phyloP scores from a whole-genome alignment of 2,888 invertebrate species.

The Stenotaenia linearis region DNA sequence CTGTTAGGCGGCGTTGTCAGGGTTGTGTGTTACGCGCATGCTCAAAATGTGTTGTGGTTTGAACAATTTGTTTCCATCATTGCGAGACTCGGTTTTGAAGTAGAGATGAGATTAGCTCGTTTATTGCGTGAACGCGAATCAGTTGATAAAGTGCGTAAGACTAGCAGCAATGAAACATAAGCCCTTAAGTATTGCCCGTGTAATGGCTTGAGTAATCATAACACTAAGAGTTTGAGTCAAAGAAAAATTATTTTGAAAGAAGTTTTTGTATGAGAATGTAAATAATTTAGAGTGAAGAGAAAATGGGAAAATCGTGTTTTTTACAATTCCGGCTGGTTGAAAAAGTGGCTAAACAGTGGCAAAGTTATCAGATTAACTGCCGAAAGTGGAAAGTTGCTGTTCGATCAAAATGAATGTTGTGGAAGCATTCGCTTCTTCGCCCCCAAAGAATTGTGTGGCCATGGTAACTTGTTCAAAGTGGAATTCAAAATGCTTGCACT shows the following conservation, averaged over 20 bases:
- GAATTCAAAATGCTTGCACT: too few relatives aligned
- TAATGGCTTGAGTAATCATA: neutral
- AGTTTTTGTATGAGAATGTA: neutral
- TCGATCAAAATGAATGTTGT: too few relatives aligned
- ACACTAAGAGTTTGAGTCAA: neutral
- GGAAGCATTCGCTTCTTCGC: too few relatives aligned
- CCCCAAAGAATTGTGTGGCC: too few relatives aligned
- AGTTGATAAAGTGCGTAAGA: conserved; percentile 23
- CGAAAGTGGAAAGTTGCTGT: too few relatives aligned
- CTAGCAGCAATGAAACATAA: conserved; percentile 15
- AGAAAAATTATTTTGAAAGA: neutral
- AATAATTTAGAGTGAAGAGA: too few relatives aligned
- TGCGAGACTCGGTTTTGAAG: conserved; percentile 8
- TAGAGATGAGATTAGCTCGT: conserved; percentile 12
- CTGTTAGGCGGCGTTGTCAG: conserved; percentile 7
- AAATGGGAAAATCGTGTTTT: too few relatives aligned
- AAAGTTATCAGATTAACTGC: too few relatives aligned
- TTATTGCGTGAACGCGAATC: neutral
- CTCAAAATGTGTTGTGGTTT: conserved; percentile 18
- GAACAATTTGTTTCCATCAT: conserved; percentile 24
- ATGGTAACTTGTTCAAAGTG: too few relatives aligned
- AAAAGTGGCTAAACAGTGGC: too few relatives aligned
- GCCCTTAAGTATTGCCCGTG: neutral
- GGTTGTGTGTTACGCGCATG: conserved; percentile 6
- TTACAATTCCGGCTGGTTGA: too few relatives aligned